Percentiles rank a stretch among this genome's conserved stretches.
These are phyloP conservation scores for Pardosa pseudoannulata DNA, from an alignment of 2,888 invertebrate species.

Conservation along the genomic window DNA sequence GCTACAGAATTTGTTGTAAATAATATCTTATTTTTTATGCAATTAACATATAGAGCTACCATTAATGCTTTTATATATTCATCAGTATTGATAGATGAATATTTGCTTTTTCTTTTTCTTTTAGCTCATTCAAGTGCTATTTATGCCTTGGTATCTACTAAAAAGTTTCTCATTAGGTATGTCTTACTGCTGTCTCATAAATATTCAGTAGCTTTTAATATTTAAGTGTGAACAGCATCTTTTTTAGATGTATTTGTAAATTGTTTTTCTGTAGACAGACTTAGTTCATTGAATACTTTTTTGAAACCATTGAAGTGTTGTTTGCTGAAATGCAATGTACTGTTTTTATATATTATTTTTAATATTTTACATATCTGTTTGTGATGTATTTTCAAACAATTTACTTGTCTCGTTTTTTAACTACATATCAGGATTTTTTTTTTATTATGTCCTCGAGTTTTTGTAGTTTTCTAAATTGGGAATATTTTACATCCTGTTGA, in stretches of 20 bases:
- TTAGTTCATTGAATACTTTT: neutral
- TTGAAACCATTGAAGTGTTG: neutral
- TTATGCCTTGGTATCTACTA: slow-evolving; percentile 83
- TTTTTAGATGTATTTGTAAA: neutral
- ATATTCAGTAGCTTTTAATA: neutral
- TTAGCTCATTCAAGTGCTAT: slow-evolving; percentile 81
- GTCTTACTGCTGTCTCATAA: neutral
- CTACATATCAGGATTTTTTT: too few species aligned
- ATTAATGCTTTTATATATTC: too few species aligned
- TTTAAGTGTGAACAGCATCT: neutral
- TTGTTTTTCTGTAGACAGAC: neutral
- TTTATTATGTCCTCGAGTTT: too few species aligned
- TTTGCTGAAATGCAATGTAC: neutral
- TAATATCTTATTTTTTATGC: too few species aligned
- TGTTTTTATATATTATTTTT: neutral
- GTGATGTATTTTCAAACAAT: too few species aligned
- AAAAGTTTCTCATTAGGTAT: slow-evolving; percentile 82
- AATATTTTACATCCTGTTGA: too few species aligned
- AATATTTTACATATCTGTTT: too few species aligned
- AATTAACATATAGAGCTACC: too few species aligned
- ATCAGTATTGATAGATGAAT: too few species aligned
- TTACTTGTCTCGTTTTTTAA: too few species aligned
- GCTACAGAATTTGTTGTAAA: too few species aligned
- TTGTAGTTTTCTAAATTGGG: too few species aligned
- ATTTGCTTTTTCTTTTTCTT: slow-evolving; percentile 76